These are phyloP conservation scores for Pseudomyrmex flavicornis DNA, from an alignment of 1,140 invertebrate genomes.

Conservation along the genomic window DNA sequence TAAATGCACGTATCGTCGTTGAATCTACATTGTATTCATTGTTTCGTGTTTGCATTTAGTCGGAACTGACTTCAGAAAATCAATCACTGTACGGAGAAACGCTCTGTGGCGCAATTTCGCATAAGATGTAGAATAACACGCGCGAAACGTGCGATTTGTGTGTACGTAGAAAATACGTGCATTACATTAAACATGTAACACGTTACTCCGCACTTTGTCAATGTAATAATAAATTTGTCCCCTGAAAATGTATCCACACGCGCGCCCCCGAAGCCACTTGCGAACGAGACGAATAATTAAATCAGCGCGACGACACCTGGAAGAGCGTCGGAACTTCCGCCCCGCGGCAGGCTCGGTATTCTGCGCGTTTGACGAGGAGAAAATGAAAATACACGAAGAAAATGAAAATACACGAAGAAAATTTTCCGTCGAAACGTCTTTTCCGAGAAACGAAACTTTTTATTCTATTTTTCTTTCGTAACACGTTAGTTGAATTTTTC, in stretches of 20 bases:
- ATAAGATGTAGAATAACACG: no score
- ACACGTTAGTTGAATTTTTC: no score
- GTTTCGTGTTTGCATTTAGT: neutral
- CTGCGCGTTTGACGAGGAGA: neutral
- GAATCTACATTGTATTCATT: neutral
- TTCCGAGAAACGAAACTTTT: no score
- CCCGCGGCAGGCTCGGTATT: neutral
- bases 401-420: slow-evolving; percentile 58
- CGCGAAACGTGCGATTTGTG: no score
- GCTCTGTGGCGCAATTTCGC: neutral
- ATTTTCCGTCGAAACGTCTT: neutral
- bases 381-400: slow-evolving; percentile 44
- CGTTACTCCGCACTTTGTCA: no score
- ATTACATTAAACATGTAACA: no score
- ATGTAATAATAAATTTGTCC: no score
- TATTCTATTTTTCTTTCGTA: no score
- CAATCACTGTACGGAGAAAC: neutral
- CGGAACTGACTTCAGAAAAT: neutral
- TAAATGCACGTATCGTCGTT: neutral
- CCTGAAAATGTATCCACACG: no score
- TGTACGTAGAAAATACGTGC: no score
- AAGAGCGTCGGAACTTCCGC: neutral
- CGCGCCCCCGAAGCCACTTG: neutral
- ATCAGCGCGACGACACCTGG: neutral
- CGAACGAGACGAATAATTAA: slow-evolving; percentile 28